These are phyloP conservation scores for Portunus trituberculatus DNA, from an alignment of 1,140 invertebrate species.

Conservation along the genomic window DNA sequence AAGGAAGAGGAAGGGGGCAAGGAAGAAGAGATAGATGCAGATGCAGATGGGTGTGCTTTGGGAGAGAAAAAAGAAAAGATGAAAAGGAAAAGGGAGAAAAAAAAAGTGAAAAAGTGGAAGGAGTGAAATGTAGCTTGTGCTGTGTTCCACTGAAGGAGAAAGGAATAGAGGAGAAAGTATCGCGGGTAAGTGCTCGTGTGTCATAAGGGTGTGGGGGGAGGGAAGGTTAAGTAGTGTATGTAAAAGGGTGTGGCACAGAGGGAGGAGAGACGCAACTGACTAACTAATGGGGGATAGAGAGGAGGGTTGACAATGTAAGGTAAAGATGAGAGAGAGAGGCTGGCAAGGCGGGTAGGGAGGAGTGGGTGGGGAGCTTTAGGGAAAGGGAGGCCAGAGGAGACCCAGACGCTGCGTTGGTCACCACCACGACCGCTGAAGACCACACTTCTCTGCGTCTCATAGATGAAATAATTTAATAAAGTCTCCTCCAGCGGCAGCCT, in stretches of 20 bases:
- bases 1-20: not conserved
- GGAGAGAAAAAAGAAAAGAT: not conserved
- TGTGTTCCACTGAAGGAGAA: no score
- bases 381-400: not conserved
- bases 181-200: no score
- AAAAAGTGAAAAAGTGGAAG: not conserved
- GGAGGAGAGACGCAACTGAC: not conserved
- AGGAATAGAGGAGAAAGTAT: no score
- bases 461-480: constrained; percentile 29
- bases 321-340: no score
- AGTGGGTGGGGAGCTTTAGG: not conserved
- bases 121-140: not conserved
- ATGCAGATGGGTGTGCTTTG: not conserved
- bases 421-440: not conserved
- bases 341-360: not conserved
- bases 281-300: no score
- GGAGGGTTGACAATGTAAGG: no score
- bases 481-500: constrained; percentile 30
- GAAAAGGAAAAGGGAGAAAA: not conserved
- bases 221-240: not conserved
- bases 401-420: not conserved
- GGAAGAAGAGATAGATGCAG: not conserved
- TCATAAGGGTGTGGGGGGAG: not conserved
- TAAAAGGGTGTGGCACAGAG: not conserved
- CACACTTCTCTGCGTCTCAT: constrained; percentile 7